Evolutionary conservation across 2,113 vertebrate genomes (phyloP), one percentile per base, ranked within the genome.

Genomic region (Zosterops lateralis): DNA sequence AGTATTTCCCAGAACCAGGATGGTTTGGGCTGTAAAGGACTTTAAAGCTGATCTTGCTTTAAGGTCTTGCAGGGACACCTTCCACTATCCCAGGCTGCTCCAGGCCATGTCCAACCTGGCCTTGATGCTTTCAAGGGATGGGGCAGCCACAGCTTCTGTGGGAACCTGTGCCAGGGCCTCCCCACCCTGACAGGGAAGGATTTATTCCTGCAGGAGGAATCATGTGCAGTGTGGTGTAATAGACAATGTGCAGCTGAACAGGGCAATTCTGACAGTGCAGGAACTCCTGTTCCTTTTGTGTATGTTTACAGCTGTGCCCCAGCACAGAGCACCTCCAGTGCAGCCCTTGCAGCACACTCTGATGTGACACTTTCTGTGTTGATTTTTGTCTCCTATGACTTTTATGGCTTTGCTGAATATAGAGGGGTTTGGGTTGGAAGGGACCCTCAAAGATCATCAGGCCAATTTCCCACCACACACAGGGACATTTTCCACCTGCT

Each of bases 151-250:
- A 57, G 36, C 26, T 36, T 22, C 51, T 24, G 17, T 7, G 50
- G 21, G 12, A 44, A 12, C 6, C 50, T 28, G 58, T 34, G 56
- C 32, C 56, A 77, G 38, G 62, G 47, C 38, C 64, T 24, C 4
- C 5, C 19, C 47, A 47, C 3, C 19, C 47, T 56, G 10, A 36
- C 36, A 36, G 36, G 36, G 36, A 17, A 48, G 40, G 31, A 5
- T 48, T 71, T 9, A 9, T 25, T 29, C 56, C 65, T 34, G 71
- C 40, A 83, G 64, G 44, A 75, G 42, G 6, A n/a, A n/a, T 32
- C 7, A 2, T 0, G 21, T 28, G 38, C 58, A 75, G 18, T 6
- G 34, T 3, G 25, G 22, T 6, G 15, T 6, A 60, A 72, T 1
- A 42, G 0, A 50, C 47, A 81, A 29, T 1, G 1, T 8, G 10